Conservation (phyloP, 2,113 vertebrate species). For the Eurystomus gularis region DNA sequence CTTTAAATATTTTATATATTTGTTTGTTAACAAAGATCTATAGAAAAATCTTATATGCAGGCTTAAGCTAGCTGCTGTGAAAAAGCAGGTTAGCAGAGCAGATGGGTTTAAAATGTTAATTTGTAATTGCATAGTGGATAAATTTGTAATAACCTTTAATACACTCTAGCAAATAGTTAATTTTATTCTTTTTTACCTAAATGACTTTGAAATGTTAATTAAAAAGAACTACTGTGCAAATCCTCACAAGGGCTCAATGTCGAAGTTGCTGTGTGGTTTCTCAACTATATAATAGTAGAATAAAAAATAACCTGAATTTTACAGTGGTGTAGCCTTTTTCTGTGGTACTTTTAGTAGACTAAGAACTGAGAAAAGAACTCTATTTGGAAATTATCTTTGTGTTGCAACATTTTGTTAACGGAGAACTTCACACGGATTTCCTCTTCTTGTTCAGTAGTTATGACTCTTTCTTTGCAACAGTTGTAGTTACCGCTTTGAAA, state of each 20-base stretch:
- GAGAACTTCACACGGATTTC: neutral
- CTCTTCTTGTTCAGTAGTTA: neutral
- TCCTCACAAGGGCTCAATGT: neutral
- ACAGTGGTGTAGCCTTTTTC: neutral
- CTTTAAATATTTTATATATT: neutral
- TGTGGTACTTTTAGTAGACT: neutral
- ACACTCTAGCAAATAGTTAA: neutral
- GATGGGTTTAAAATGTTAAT: slow-evolving; percentile 18
- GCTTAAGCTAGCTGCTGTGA: neutral
- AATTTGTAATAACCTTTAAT: neutral
- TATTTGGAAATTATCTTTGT: neutral
- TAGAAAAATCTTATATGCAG: neutral
- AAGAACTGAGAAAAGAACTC: neutral
- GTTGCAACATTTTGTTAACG: neutral
- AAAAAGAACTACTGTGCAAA: neutral
- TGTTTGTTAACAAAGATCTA: neutral
- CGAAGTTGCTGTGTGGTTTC: neutral
- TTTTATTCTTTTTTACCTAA: neutral
- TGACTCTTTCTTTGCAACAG: neutral
- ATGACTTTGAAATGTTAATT: slow-evolving; percentile 20
- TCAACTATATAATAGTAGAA: neutral
- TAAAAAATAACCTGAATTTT: neutral
- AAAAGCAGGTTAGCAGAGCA: slow-evolving; percentile 12
- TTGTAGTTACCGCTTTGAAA: neutral
- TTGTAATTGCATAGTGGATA: neutral